Percentiles rank a stretch among this genome's conserved stretches.
These are phyloP conservation scores for Acanthochromis polyacanthus DNA, from an alignment of 2,113 vertebrate genomes.

Conservation along the genomic window DNA sequence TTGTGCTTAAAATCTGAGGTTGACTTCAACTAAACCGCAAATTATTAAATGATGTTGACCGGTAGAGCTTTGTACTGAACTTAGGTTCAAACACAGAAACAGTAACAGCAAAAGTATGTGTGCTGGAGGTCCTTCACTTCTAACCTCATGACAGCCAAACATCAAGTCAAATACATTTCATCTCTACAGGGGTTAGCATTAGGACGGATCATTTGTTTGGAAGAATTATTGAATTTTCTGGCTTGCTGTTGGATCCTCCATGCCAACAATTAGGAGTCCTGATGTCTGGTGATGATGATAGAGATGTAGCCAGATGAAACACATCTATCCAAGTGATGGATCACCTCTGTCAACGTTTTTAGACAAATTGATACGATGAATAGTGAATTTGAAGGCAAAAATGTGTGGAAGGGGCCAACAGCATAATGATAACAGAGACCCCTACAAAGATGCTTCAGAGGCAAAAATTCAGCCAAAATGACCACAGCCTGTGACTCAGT, in stretches of 20 bases:
- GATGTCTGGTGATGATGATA: background rate
- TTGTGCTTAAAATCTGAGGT: conserved; percentile 35
- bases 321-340: conserved; percentile 18
- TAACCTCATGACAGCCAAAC: background rate
- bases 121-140: background rate
- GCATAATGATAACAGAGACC: conserved; percentile 45
- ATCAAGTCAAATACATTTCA: background rate
- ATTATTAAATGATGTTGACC: conserved; percentile 28
- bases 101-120: background rate
- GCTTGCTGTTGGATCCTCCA: background rate
- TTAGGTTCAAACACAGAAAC: background rate
- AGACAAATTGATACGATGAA: conserved; percentile 41
- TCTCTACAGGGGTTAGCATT: background rate
- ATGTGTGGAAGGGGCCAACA: conserved; percentile 34
- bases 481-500: conserved; percentile 57
- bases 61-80: background rate
- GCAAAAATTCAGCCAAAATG: conserved; percentile 23
- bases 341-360: conserved; percentile 9
- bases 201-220: background rate
- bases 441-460: conserved; percentile 48
- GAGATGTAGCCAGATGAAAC: background rate
- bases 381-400: conserved; percentile 30
- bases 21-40: conserved; percentile 3
- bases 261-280: background rate
- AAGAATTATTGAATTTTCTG: background rate